A percentile compares a stretch with the other conserved stretches of the same genome.
Conservation (phyloP, 2,113 vertebrate genomes). For the Megaceryle torquata region DNA sequence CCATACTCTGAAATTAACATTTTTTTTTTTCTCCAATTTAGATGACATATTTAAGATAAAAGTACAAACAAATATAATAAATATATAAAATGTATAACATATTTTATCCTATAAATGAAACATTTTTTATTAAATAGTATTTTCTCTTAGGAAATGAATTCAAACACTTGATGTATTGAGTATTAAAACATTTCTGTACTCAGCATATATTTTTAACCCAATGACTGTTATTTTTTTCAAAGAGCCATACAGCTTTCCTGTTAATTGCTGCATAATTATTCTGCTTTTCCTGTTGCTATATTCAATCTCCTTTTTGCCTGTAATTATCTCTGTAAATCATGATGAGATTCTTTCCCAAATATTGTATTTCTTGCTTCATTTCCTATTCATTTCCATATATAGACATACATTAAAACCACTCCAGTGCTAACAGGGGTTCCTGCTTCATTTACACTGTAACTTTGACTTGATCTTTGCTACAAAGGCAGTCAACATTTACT, state of each 20-base stretch:
- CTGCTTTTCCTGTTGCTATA: slow-evolving; percentile 55
- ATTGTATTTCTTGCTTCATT: slow-evolving; percentile 36
- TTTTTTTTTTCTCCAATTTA: background rate
- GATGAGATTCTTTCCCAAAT: slow-evolving; percentile 14
- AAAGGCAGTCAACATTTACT: slow-evolving; percentile 45
- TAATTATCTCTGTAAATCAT: slow-evolving; percentile 69
- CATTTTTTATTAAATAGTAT: background rate
- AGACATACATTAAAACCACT: background rate
- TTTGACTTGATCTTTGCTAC: slow-evolving; percentile 48
- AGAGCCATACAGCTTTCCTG: slow-evolving; percentile 49
- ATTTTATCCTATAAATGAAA: background rate
- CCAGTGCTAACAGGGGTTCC: background rate
- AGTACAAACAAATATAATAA: background rate
- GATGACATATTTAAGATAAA: background rate
- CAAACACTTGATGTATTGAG: slow-evolving; percentile 40
- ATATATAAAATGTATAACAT: background rate
- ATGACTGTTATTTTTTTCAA: slow-evolving; percentile 22
- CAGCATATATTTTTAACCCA: slow-evolving; percentile 65
- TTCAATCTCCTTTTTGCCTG: slow-evolving; percentile 38
- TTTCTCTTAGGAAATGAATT: slow-evolving; percentile 39
- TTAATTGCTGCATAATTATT: slow-evolving; percentile 71
- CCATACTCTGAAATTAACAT: background rate
- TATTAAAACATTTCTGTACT: slow-evolving; percentile 57
- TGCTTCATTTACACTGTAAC: slow-evolving; percentile 28
- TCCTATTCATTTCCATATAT: slow-evolving; percentile 31